A percentile compares a stretch with the other conserved stretches of the same genome.
phyloP scores from a whole-genome alignment of 2,113 vertebrate genomes.

The Synodontis membranacea region DNA sequence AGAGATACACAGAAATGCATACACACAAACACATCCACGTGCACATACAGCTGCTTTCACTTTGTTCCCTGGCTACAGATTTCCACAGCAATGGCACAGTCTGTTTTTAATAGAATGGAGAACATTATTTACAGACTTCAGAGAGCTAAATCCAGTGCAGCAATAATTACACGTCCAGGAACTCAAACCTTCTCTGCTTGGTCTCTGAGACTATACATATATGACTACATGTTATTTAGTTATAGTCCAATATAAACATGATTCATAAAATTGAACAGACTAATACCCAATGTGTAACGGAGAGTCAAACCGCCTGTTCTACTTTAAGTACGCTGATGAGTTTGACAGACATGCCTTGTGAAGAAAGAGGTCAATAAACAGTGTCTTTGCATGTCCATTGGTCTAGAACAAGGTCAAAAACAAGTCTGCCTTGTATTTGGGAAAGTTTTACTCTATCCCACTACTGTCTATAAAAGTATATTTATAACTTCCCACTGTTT shows the following conservation, averaged over 20 bases:
- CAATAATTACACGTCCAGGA: slow-evolving; percentile 34
- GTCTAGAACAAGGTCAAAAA: slow-evolving; percentile 24
- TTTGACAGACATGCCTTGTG: slow-evolving; percentile 28
- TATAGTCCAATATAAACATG: slow-evolving; percentile 27
- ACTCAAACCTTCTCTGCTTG: slow-evolving; percentile 30
- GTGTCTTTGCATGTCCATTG: slow-evolving; percentile 4
- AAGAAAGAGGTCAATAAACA: not conserved
- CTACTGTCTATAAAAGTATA: slow-evolving; percentile 27
- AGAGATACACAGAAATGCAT: not conserved
- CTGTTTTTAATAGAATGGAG: slow-evolving; percentile 47
- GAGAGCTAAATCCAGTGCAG: slow-evolving; percentile 30
- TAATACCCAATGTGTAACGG: slow-evolving; percentile 13
- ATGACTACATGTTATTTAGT: slow-evolving; percentile 36
- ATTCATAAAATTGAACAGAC: slow-evolving; percentile 32
- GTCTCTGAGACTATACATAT: slow-evolving; percentile 15
- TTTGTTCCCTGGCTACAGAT: slow-evolving; percentile 43
- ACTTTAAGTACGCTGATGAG: slow-evolving; percentile 31
- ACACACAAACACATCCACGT: slow-evolving; percentile 22
- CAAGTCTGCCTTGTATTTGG: slow-evolving; percentile 12
- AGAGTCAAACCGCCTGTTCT: slow-evolving; percentile 22
- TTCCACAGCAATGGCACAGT: slow-evolving; percentile 41
- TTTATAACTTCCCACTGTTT: slow-evolving; percentile 31
- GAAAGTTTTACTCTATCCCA: slow-evolving; percentile 30
- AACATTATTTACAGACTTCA: slow-evolving; percentile 48
- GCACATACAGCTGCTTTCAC: slow-evolving; percentile 44